Conservation (phyloP, 2,888 invertebrate genomes). For the Eudasyphora cyanicolor region DNA sequence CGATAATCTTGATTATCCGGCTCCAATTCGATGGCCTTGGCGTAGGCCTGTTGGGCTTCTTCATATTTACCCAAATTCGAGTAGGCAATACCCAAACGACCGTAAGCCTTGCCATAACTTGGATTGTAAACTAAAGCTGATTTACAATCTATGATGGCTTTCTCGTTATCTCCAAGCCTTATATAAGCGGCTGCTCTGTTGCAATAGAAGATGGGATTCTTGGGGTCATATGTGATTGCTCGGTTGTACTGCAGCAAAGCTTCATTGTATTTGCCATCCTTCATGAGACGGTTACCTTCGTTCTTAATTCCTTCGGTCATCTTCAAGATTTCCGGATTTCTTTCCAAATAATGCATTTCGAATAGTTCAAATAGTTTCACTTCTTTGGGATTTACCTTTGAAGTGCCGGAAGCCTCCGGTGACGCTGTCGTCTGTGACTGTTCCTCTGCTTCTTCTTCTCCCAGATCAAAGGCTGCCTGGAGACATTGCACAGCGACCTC, state of each 20-base stretch:
- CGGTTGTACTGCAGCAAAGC: conserved; percentile 91
- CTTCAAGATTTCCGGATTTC: conserved; percentile 82
- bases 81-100: conserved; percentile 92
- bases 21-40: conserved; percentile 93
- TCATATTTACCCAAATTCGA: conserved; percentile 90
- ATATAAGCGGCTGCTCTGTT: conserved; percentile 98
- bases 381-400: conserved; percentile 67
- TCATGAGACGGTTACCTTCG: conserved; percentile 94
- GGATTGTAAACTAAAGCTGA: conserved; percentile 94
- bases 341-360: conserved; percentile 78
- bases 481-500: conserved; percentile 97
- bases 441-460: conserved; percentile 68
- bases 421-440: conserved; percentile 59
- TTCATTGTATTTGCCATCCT: conserved; percentile 88
- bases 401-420: conserved; percentile 29
- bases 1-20: conserved; percentile 95
- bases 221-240: conserved; percentile 92
- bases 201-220: conserved; percentile 97
- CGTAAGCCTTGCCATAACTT: conserved; percentile 96
- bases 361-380: conserved; percentile 81
- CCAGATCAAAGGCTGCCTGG: conserved; percentile 92
- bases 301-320: conserved; percentile 93
- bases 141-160: conserved; percentile 94
- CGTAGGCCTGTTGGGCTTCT: conserved; percentile 92
- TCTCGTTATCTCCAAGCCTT: conserved; percentile 90